A percentile compares a stretch with the other conserved stretches of the same genome.
phyloP scores from a whole-genome alignment of 2,113 vertebrate genomes.

The Coreoperca whiteheadi region DNA sequence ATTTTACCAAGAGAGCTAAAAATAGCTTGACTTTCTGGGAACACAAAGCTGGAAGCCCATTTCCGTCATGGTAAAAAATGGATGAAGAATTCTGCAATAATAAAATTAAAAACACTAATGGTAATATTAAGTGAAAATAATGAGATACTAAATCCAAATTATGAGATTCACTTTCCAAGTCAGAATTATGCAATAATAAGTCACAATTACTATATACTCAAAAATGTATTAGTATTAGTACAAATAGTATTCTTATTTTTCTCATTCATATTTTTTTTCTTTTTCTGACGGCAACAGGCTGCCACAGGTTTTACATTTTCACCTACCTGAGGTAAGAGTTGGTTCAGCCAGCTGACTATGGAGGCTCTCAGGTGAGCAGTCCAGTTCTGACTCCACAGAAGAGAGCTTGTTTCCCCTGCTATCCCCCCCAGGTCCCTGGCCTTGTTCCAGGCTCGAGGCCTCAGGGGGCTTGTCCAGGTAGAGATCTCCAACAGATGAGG shows the following conservation, averaged over 20 bases:
- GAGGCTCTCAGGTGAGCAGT: slow-evolving; percentile 77
- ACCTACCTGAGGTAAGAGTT: slow-evolving; percentile 82
- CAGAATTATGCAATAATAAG: background rate
- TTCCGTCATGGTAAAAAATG: background rate
- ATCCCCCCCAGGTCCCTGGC: slow-evolving; percentile 66
- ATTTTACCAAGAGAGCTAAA: background rate
- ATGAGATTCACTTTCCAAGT: background rate
- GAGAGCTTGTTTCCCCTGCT: slow-evolving; percentile 73
- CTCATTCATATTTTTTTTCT: background rate
- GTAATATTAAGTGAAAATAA: background rate
- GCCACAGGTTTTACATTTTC: background rate
- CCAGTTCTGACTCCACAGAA: slow-evolving; percentile 61
- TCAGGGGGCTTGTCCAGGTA: slow-evolving; percentile 62
- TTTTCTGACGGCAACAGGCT: background rate
- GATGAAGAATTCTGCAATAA: background rate
- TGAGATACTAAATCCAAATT: background rate
- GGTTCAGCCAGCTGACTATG: slow-evolving; percentile 80
- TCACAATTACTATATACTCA: background rate
- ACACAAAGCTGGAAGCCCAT: background rate
- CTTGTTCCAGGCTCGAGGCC: slow-evolving; percentile 36
- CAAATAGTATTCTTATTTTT: background rate
- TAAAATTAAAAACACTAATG: background rate
- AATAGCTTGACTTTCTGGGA: background rate
- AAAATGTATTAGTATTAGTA: too few relatives aligned
- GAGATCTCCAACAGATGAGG: slow-evolving; percentile 66